Percentiles rank a stretch among this genome's conserved stretches.
phyloP scores from a whole-genome alignment of 2,797 vertebrate species.

The Lophotriccus pileatus region DNA sequence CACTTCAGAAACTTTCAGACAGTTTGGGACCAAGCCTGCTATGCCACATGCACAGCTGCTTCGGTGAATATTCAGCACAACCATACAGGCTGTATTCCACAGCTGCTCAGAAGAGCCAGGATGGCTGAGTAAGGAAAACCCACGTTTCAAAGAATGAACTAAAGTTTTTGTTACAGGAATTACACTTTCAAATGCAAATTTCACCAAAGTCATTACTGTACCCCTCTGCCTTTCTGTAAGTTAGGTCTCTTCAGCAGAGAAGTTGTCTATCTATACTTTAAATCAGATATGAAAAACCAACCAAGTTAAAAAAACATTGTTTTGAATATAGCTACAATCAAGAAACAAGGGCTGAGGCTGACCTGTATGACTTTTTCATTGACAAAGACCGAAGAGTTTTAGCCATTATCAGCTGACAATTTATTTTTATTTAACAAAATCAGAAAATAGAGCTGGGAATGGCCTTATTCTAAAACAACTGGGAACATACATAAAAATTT shows the following conservation, averaged over 20 bases:
- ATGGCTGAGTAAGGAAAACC: not conserved
- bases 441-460: not conserved
- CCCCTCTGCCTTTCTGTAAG: not conserved
- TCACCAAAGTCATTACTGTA: not conserved
- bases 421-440: not conserved
- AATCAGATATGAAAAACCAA: not conserved
- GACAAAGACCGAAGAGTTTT: not conserved
- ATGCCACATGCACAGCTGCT: not conserved
- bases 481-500: not conserved
- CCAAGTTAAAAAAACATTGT: not conserved
- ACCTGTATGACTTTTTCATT: not conserved
- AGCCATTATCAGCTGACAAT: not conserved
- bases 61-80: not conserved
- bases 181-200: not conserved
- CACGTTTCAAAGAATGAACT: not conserved
- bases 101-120: not conserved
- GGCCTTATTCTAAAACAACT: not conserved
- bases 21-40: not conserved
- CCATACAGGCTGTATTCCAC: not conserved
- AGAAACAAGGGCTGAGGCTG: not conserved
- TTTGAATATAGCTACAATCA: not conserved
- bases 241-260: not conserved
- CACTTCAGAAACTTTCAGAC: not conserved
- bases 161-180: not conserved
- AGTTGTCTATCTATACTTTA: fast-evolving